Evolutionary conservation across 2,888 invertebrate genomes (phyloP).

Genomic region (Alcis repandata): DNA sequence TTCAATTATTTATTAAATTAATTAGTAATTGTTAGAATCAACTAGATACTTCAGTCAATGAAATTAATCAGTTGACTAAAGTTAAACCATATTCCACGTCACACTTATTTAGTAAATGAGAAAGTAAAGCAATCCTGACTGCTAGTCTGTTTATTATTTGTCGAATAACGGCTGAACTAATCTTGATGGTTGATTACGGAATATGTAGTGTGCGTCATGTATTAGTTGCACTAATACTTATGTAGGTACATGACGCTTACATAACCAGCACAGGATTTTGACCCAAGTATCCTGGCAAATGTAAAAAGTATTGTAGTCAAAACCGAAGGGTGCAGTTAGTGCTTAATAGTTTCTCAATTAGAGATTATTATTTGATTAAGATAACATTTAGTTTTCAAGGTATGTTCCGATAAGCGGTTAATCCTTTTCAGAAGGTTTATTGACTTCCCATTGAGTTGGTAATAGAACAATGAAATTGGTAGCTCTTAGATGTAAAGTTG

Average conservation of each 20-base stretch:
- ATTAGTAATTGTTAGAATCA: background rate
- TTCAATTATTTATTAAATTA: background rate
- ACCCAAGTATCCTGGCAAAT: background rate
- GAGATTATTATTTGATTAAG: constrained; percentile 55
- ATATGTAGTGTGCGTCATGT: no score
- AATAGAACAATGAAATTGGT: constrained; percentile 1
- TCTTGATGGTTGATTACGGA: no score
- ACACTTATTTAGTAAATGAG: background rate
- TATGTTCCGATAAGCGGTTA: constrained; percentile 21
- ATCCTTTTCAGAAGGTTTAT: constrained; percentile 21
- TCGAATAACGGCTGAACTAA: no score
- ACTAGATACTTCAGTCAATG: background rate
- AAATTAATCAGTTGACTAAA: background rate
- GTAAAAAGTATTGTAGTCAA: background rate
- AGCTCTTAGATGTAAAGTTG: no score
- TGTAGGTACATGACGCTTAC: no score
- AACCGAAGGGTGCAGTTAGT: background rate
- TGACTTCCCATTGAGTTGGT: background rate
- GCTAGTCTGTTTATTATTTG: background rate
- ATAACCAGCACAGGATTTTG: no score
- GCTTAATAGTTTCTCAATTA: constrained; percentile 52
- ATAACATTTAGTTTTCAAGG: constrained; percentile 50
- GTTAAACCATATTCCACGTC: background rate
- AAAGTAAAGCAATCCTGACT: background rate
- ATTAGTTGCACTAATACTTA: no score